Percentiles rank a stretch among this genome's conserved stretches.
phyloP scores from a whole-genome alignment of 2,888 invertebrate genomes.

The Limnephilus marmoratus region DNA sequence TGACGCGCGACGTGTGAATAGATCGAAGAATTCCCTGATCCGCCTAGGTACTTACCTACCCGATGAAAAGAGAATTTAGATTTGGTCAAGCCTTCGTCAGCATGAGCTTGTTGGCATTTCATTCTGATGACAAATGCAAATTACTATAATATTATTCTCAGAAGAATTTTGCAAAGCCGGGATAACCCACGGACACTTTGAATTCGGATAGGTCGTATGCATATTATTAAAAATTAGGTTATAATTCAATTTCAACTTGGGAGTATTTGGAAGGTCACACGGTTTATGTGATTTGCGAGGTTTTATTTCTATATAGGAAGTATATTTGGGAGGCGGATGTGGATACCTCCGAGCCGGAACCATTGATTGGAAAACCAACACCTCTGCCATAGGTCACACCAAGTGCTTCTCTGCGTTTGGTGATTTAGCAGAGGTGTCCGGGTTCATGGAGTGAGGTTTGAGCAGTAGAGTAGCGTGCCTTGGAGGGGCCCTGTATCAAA shows the following conservation, averaged over 20 bases:
- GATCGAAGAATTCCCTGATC: neutral
- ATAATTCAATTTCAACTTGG: neutral
- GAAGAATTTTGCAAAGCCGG: neutral
- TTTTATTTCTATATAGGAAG: too few species aligned
- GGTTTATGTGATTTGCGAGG: neutral
- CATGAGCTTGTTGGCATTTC: slow-evolving; percentile 26
- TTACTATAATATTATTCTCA: slow-evolving; percentile 12
- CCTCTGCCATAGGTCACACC: too few species aligned
- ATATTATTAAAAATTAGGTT: neutral
- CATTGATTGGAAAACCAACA: too few species aligned
- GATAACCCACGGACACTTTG: slow-evolving; percentile 16
- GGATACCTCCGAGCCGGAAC: too few species aligned
- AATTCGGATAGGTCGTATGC: neutral
- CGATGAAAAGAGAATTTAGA: slow-evolving; percentile 15
- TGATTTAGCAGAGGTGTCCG: neutral
- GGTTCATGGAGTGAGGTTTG: neutral
- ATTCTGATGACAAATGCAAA: slow-evolving; percentile 39
- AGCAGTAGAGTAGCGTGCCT: too few species aligned
- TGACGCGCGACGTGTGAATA: neutral
- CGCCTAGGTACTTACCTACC: neutral
- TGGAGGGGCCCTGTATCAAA: too few species aligned
- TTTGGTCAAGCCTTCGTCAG: slow-evolving; percentile 32
- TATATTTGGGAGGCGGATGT: too few species aligned
- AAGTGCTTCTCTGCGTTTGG: too few species aligned
- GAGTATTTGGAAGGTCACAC: neutral